These are phyloP conservation scores for Ectemnius lituratus DNA, from an alignment of 2,888 invertebrate species.

Conservation along the genomic window DNA sequence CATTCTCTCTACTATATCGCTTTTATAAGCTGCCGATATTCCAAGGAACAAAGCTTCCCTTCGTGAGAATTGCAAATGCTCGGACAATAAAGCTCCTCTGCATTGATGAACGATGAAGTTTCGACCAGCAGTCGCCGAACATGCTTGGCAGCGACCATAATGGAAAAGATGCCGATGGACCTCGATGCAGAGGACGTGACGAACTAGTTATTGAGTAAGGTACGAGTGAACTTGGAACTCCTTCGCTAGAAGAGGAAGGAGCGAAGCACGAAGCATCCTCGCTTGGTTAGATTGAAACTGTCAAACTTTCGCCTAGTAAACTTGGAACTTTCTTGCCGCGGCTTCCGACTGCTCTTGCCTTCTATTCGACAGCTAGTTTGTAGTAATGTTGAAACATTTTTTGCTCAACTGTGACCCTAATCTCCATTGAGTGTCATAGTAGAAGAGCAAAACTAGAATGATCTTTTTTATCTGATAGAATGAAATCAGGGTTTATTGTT, in stretches of 20 bases:
- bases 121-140: too few relatives aligned
- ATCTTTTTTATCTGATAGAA: too few relatives aligned
- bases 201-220: constrained; percentile 50
- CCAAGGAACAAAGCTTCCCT: too few relatives aligned
- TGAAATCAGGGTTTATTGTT: too few relatives aligned
- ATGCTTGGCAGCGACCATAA: not conserved
- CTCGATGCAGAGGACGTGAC: constrained; percentile 34
- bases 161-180: constrained; percentile 25
- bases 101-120: too few relatives aligned
- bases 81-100: too few relatives aligned
- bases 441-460: too few relatives aligned
- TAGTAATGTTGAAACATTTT: constrained; percentile 29
- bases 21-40: too few relatives aligned
- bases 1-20: too few relatives aligned
- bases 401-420: not conserved
- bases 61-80: too few relatives aligned
- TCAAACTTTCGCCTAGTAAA: constrained; percentile 62
- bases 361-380: constrained; percentile 34
- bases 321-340: constrained; percentile 42
- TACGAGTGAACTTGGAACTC: constrained; percentile 36
- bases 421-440: too few relatives aligned
- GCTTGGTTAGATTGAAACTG: constrained; percentile 66
- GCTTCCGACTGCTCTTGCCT: constrained; percentile 35
- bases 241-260: constrained; percentile 32
- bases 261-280: too few relatives aligned